These are phyloP conservation scores for Anguilla anguilla DNA, from an alignment of 2,797 vertebrate species.

Conservation along the genomic window DNA sequence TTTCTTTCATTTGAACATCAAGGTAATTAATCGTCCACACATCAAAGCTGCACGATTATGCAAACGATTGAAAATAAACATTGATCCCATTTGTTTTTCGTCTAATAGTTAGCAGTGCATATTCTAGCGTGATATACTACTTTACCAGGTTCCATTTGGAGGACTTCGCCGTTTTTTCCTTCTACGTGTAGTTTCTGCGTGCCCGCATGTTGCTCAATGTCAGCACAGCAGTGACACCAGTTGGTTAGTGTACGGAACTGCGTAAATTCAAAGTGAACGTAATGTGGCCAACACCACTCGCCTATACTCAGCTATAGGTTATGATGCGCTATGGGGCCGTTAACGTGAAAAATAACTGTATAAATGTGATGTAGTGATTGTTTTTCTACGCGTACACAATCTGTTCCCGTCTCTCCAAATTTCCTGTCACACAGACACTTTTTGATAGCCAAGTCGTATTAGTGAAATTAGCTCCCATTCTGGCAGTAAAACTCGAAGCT, in stretches of 20 bases:
- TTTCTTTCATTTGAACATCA: not conserved
- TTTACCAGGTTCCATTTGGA: not conserved
- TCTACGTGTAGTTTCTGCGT: not conserved
- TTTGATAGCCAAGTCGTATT: not conserved
- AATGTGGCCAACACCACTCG: not conserved
- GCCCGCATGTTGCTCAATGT: not conserved
- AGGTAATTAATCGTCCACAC: not conserved
- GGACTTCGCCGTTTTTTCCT: not conserved
- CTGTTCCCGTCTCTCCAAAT: not conserved
- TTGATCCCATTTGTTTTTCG: not conserved
- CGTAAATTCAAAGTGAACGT: not conserved
- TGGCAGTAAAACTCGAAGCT: not conserved
- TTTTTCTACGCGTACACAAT: not conserved
- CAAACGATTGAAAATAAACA: not conserved
- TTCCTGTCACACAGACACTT: not conserved
- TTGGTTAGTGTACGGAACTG: not conserved
- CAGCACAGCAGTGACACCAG: conserved; percentile 14
- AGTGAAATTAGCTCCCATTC: not conserved
- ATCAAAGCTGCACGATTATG: not conserved
- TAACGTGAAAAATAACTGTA: not conserved
- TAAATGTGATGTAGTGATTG: not conserved
- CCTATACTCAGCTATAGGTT: not conserved
- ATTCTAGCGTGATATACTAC: not conserved
- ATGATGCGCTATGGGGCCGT: not conserved
- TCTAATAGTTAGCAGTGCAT: not conserved